phyloP scores from a whole-genome alignment of 2,888 invertebrate species.

The Eilema griseolum region DNA sequence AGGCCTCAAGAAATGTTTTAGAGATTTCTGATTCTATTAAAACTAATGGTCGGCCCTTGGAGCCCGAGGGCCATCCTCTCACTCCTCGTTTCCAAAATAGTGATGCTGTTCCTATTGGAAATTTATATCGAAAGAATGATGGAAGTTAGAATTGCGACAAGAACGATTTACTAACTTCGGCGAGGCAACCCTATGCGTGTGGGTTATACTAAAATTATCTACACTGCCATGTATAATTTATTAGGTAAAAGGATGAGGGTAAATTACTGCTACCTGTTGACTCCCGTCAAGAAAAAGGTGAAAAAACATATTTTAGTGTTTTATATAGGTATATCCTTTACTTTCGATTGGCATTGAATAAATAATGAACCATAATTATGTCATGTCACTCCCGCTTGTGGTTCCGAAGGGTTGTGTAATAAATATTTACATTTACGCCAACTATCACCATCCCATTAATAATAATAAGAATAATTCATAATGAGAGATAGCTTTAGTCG shows the following conservation, averaged over 20 bases:
- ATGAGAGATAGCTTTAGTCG: not conserved
- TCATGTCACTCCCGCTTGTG: not conserved
- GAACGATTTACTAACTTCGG: not conserved
- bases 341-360: not conserved
- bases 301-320: not conserved
- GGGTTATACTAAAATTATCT: not conserved
- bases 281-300: not conserved
- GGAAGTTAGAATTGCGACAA: not conserved
- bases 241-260: not conserved
- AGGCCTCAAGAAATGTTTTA: too few relatives aligned
- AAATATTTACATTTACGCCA: too few relatives aligned
- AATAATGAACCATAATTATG: not conserved
- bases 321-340: not conserved
- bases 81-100: not conserved
- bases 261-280: not conserved
- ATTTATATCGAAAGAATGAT: not conserved
- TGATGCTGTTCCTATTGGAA: not conserved
- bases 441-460: too few relatives aligned
- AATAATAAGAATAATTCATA: not conserved
- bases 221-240: not conserved
- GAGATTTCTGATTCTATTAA: too few relatives aligned
- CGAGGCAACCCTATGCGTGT: not conserved
- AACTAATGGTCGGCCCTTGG: too few relatives aligned
- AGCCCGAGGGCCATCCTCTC: too few relatives aligned
- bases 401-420: not conserved